Conservation (phyloP, 2,113 vertebrate species). For the Melanostigma gelatinosum region DNA sequence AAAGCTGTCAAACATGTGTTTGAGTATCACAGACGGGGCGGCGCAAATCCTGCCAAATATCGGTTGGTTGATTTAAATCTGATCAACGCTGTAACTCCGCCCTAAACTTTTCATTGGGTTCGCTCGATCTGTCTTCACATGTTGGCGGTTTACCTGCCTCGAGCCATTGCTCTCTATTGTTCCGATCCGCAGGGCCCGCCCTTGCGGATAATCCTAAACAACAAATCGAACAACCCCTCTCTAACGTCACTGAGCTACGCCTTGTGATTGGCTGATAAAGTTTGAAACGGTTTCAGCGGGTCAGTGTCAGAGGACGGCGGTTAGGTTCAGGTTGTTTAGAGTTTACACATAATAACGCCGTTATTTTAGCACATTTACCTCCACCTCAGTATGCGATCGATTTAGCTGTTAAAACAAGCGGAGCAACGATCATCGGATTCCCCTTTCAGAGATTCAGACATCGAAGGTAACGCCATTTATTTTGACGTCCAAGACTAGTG, state of each 20-base stretch:
- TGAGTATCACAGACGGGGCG: not conserved
- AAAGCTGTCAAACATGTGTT: not conserved
- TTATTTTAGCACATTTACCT: not conserved
- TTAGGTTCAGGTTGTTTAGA: not conserved
- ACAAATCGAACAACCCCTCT: not conserved
- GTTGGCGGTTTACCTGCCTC: not conserved
- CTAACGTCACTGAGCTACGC: accelerated
- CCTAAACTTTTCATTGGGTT: not conserved
- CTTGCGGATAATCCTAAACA: accelerated
- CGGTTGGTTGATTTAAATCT: constrained; percentile 68
- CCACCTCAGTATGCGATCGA: constrained; percentile 26
- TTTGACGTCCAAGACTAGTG: not conserved
- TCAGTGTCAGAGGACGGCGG: not conserved
- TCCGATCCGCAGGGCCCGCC: not conserved
- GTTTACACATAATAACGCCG: not conserved
- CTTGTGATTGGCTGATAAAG: constrained; percentile 47
- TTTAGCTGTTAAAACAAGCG: not conserved
- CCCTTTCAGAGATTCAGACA: not conserved
- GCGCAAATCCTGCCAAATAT: not conserved
- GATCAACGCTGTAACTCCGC: constrained; percentile 18
- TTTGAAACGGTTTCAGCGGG: constrained; percentile 77
- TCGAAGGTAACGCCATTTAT: constrained; percentile 41
- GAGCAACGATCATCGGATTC: constrained; percentile 16
- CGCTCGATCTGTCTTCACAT: not conserved
- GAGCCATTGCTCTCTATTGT: not conserved